These are phyloP conservation scores for Alethe castanea DNA, from an alignment of 2,113 vertebrate genomes.

Conservation along the genomic window DNA sequence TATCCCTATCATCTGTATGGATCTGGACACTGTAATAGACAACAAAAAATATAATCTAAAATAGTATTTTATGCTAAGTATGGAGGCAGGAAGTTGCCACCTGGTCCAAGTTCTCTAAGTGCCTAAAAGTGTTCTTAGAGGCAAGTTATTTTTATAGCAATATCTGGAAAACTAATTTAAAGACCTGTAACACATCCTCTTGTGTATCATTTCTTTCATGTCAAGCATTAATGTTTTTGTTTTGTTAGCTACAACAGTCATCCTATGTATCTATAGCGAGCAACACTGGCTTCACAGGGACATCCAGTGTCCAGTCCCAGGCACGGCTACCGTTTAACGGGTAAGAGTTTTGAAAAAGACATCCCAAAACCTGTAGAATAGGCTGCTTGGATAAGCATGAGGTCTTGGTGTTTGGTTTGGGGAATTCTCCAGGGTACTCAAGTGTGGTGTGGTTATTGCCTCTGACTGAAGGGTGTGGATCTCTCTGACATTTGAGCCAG, in stretches of 20 bases:
- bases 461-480: neutral
- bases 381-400: neutral
- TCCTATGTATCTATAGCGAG: conserved; percentile 91
- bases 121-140: neutral
- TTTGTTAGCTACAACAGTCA: conserved; percentile 84
- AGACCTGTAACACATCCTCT: neutral
- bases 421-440: neutral
- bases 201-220: neutral
- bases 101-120: neutral
- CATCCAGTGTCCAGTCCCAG: conserved; percentile 87
- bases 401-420: neutral
- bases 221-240: neutral
- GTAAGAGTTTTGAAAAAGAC: conserved; percentile 68
- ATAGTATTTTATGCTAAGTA: neutral
- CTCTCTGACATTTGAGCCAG: neutral
- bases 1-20: neutral
- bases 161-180: neutral
- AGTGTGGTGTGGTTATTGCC: neutral
- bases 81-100: neutral
- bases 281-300: conserved; percentile 83
- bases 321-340: conserved; percentile 91
- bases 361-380: too few relatives aligned
- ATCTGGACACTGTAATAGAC: neutral
- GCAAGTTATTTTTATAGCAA: neutral
- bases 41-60: neutral